phyloP scores from a whole-genome alignment of 1,140 invertebrate species.

The Eriocheir sinensis region DNA sequence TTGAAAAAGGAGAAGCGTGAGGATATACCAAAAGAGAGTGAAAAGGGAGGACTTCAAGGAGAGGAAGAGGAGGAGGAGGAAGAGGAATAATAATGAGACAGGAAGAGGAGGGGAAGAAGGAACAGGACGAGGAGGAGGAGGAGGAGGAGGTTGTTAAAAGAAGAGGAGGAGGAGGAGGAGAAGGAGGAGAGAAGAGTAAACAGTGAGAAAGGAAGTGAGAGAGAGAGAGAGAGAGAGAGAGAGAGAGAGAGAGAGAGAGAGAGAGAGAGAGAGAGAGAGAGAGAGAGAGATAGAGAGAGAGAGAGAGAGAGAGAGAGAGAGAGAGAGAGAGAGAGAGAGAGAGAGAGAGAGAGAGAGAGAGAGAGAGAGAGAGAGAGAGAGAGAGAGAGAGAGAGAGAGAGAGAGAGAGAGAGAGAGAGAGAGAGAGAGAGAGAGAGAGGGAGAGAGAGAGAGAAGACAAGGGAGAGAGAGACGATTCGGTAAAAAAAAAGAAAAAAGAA shows the following conservation, averaged over 20 bases:
- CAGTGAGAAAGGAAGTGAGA: neutral
- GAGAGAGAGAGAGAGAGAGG: neutral
- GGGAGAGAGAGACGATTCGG: no score
- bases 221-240: neutral
- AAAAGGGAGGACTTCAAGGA: no score
- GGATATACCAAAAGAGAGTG: no score
- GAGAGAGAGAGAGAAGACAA: slow-evolving; percentile 12
- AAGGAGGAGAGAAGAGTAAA: no score
- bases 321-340: neutral
- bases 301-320: neutral
- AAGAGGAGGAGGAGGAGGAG: neutral
- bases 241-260: neutral
- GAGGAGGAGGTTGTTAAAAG: neutral
- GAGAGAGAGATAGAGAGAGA: neutral
- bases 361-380: neutral
- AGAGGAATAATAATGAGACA: neutral
- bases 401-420: neutral
- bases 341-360: neutral
- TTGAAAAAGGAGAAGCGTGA: neutral
- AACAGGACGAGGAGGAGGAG: no score
- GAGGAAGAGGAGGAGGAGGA: neutral
- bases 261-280: neutral
- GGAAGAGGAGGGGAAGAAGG: neutral
- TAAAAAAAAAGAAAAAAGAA: no score
- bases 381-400: neutral